These are phyloP conservation scores for Malurus elegans DNA, from an alignment of 2,113 vertebrate species.

Conservation along the genomic window DNA sequence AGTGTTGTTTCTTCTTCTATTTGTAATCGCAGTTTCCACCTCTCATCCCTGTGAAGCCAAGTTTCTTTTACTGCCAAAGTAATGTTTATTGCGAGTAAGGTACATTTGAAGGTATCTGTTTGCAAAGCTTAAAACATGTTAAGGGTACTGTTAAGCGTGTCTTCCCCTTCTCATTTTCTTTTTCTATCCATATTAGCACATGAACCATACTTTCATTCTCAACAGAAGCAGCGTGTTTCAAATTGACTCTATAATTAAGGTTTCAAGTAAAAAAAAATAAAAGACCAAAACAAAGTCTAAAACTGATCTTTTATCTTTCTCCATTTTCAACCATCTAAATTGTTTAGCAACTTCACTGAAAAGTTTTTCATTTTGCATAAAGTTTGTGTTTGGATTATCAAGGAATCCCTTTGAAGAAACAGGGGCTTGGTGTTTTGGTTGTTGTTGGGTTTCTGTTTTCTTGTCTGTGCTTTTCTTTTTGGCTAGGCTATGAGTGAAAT, in stretches of 20 bases:
- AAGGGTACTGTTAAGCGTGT: conserved; percentile 11
- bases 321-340: neutral
- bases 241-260: neutral
- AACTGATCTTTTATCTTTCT: neutral
- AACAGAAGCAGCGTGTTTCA: neutral
- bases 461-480: conserved; percentile 9
- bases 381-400: neutral
- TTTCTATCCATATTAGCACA: conserved; percentile 13
- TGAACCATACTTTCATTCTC: conserved; percentile 7
- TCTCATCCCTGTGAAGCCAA: neutral
- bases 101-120: conserved; percentile 35
- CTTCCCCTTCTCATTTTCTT: conserved; percentile 22
- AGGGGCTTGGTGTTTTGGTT: neutral
- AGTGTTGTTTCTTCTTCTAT: conserved; percentile 12
- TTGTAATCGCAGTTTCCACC: conserved; percentile 19
- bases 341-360: neutral
- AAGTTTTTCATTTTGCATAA: conserved; percentile 21
- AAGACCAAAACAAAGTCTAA: neutral
- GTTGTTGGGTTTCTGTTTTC: neutral
- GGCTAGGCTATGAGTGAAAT: conserved; percentile 6
- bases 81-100: conserved; percentile 39
- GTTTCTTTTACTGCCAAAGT: conserved; percentile 27
- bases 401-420: neutral
- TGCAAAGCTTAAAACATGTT: conserved; percentile 11
- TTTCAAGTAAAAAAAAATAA: neutral